Evolutionary conservation across 2,888 invertebrate genomes (phyloP).

Genomic region (Rapana venosa): DNA sequence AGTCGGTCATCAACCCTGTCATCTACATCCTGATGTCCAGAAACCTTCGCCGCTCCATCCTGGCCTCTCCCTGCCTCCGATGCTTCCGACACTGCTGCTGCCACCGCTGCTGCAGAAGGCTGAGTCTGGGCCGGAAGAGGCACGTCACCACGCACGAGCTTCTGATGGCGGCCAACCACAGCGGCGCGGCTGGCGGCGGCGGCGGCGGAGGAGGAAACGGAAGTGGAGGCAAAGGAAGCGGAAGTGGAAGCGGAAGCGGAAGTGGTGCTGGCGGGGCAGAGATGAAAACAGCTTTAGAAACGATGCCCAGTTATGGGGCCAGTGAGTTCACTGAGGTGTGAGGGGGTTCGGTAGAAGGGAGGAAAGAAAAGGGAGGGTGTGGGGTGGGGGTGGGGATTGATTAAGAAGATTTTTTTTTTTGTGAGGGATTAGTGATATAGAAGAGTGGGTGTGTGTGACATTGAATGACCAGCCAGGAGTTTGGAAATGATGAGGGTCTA

Average conservation of each 20-base stretch:
- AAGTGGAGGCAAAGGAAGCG: background rate
- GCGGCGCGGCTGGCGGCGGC: background rate
- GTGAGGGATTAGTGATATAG: too few relatives aligned
- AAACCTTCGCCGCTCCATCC: conserved; percentile 56
- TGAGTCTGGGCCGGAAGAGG: conserved; percentile 27
- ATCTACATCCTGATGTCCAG: conserved; percentile 71
- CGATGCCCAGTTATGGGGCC: conserved; percentile 49
- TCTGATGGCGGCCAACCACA: conserved; percentile 48
- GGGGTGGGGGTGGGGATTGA: too few relatives aligned
- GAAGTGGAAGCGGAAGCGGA: background rate
- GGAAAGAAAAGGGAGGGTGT: too few relatives aligned
- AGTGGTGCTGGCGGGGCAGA: conserved; percentile 40
- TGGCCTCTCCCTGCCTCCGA: conserved; percentile 37
- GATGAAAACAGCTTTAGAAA: conserved; percentile 47
- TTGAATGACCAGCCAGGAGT: too few relatives aligned
- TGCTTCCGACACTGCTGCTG: conserved; percentile 42
- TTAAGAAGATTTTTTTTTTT: too few relatives aligned
- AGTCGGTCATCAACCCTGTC: conserved; percentile 69
- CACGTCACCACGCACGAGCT: conserved; percentile 50
- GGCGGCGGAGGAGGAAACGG: background rate
- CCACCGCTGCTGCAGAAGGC: background rate
- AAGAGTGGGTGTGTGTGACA: too few relatives aligned
- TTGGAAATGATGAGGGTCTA: too few relatives aligned
- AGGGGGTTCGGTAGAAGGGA: background rate
- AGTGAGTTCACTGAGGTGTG: conserved; percentile 45